Conservation (phyloP, 1,140 invertebrate genomes). For the Pantala flavescens region DNA sequence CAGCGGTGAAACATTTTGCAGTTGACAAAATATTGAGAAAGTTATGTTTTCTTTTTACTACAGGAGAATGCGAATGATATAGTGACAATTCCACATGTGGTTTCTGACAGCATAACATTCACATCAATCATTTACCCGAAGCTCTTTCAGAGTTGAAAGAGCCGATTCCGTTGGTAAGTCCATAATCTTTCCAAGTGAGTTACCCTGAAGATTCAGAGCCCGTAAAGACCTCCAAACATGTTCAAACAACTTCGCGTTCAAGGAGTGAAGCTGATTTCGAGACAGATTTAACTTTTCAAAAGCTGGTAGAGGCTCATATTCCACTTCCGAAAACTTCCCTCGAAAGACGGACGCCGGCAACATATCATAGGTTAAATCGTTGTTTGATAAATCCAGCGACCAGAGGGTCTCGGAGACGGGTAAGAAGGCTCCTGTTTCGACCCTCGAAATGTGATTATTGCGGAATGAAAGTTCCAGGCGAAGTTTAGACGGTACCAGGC, state of each 20-base stretch:
- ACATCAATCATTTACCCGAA: background rate
- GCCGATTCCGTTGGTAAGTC: background rate
- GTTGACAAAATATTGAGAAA: too few species aligned
- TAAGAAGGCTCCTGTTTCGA: background rate
- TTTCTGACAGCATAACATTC: too few species aligned
- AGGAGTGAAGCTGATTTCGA: background rate
- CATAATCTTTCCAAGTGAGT: background rate
- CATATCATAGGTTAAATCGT: background rate
- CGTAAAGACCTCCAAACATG: background rate
- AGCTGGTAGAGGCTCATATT: background rate
- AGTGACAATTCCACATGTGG: too few species aligned
- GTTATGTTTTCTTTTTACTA: too few species aligned
- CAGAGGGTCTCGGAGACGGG: background rate
- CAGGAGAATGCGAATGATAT: too few species aligned
- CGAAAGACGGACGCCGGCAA: background rate
- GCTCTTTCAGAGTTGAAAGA: background rate
- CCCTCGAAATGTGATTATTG: background rate
- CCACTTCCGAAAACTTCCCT: background rate
- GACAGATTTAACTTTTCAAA: background rate
- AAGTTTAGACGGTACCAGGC: too few species aligned
- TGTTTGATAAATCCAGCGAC: background rate
- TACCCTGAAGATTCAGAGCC: background rate
- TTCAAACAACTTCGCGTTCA: background rate
- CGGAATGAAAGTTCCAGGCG: background rate
- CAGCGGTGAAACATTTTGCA: too few species aligned